These are phyloP conservation scores for Enteromius argenteus DNA, from an alignment of 2,797 vertebrate genomes.

Conservation along the genomic window DNA sequence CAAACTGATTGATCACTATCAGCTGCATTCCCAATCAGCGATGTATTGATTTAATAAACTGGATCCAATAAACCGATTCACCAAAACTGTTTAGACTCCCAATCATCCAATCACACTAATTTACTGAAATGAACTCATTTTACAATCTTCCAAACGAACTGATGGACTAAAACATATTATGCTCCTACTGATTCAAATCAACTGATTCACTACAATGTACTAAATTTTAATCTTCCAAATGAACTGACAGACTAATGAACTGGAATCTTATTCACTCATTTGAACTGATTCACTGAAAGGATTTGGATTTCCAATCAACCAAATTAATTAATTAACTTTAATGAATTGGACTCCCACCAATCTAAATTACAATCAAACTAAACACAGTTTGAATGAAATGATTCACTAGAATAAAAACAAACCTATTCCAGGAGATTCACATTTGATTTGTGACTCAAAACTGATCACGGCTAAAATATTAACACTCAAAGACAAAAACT, in stretches of 20 bases:
- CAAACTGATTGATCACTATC: not conserved
- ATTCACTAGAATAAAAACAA: not conserved
- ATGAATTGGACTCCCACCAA: not conserved
- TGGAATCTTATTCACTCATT: not conserved
- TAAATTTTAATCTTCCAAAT: not conserved
- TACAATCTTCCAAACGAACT: not conserved
- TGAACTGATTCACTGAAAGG: not conserved
- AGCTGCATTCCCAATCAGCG: not conserved
- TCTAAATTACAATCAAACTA: not conserved
- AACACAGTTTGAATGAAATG: not conserved
- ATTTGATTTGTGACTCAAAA: not conserved
- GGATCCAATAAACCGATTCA: not conserved
- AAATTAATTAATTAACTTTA: not conserved
- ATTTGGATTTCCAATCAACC: not conserved
- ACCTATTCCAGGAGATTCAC: not conserved
- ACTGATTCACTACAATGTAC: not conserved
- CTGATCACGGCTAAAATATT: not conserved
- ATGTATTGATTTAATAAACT: not conserved
- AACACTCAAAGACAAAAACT: not conserved
- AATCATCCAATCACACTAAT: not conserved
- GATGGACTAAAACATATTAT: too few species aligned
- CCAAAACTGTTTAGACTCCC: too few species aligned
- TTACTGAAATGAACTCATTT: not conserved
- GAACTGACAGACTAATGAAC: not conserved
- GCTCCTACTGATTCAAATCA: too few species aligned